phyloP scores from a whole-genome alignment of 2,888 invertebrate genomes.

The Platerodrilus igneus region DNA sequence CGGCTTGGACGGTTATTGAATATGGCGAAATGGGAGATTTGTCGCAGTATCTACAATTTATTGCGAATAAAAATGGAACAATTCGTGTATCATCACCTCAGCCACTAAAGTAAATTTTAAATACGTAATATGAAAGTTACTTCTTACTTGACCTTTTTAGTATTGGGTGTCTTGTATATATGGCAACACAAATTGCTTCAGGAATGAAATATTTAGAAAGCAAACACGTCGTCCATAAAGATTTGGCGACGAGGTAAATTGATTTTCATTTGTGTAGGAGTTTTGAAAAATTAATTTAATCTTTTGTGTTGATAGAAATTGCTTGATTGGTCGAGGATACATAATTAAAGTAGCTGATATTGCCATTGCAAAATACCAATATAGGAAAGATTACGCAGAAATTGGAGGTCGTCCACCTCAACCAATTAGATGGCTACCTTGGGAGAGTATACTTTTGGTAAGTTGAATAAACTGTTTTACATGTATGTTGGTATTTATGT shows the following conservation, averaged over 20 bases:
- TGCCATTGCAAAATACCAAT: conserved; percentile 60
- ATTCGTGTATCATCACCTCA: conserved; percentile 39
- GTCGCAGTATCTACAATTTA: conserved; percentile 59
- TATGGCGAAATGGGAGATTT: conserved; percentile 73
- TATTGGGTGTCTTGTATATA: conserved; percentile 64
- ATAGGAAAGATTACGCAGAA: conserved; percentile 60
- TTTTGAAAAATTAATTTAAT: not conserved
- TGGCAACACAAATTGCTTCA: conserved; percentile 71
- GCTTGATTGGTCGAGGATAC: conserved; percentile 58
- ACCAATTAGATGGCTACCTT: conserved; percentile 61
- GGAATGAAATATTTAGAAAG: conserved; percentile 78
- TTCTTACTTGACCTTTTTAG: conserved; percentile 50
- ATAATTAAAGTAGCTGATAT: conserved; percentile 60
- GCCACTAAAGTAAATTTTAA: conserved; percentile 38
- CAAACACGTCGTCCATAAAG: conserved; percentile 72
- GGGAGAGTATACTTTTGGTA: conserved; percentile 62
- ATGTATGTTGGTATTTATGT: too few relatives aligned
- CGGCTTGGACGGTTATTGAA: conserved; percentile 67
- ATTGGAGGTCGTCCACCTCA: conserved; percentile 58
- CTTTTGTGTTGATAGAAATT: conserved; percentile 53
- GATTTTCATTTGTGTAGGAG: conserved; percentile 6
- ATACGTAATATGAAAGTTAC: conserved; percentile 3
- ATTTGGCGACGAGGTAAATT: conserved; percentile 67
- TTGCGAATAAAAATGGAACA: conserved; percentile 44
- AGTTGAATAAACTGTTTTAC: too few relatives aligned